Base-by-base conservation (phyloP, 2,888 invertebrate species). In the Aricia artaxerxes region DNA sequence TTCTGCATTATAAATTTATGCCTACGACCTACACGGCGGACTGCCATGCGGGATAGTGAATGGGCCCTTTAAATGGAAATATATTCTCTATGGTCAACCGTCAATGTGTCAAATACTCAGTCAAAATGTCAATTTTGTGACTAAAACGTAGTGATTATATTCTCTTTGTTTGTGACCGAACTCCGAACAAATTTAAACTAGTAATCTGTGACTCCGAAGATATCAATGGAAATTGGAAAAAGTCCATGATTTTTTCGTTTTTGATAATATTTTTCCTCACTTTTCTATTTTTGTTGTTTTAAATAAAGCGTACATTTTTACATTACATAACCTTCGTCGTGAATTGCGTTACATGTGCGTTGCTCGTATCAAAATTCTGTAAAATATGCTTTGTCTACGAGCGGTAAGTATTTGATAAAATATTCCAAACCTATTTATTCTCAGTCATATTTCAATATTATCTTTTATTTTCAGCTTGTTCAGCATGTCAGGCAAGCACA, bases 401-500 rank as follows among this genome's bases (percentile, higher is more conserved):
- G 35, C 57, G 31, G 76, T 76, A 6, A 31, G 75, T 53, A 16
- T 49, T 75, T 7, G 44, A 7, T 44, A 44, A 13, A 75, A 13
- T 16, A 40, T 6, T 7, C 9, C 16, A 31, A 24, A 4, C 11
- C 13, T 38, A 35, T 35, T 69, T 4, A 1, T 44, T 44, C 7
- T 44, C 6, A 44, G 9, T 44, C 40, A 4, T 13, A 49, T n/a
- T 49, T 77, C 72, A 38, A n/a, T 57, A 64, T 4, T 16, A 35
- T 76, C 78, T 38, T 40, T 24, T 64, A n/a, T 57, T 81, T 82
- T 57, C 80, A 83, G 83, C 69, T 72, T 61, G 16, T 77, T 5
- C 82, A 80, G 78, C 13, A 76, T 77, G 38, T 82, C 2, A 82
- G 80, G 61, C 80, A 80, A 72, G 64, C 88, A 6, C 87, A 86